phyloP scores from a whole-genome alignment of 2,113 vertebrate genomes.

The Climacteris rufus region DNA sequence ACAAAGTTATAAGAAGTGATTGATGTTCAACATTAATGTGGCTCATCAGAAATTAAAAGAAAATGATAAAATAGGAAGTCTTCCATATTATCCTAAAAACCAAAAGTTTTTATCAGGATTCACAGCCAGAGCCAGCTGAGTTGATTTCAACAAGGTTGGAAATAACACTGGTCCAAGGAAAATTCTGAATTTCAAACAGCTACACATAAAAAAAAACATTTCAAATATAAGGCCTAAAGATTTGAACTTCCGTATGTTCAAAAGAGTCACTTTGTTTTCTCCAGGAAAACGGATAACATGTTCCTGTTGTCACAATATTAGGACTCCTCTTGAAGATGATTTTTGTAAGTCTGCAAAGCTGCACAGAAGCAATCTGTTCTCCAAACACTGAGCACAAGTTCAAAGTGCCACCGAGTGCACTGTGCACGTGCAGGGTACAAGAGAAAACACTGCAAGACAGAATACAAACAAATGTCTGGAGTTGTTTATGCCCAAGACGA shows the following conservation, averaged over 20 bases:
- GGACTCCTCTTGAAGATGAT: background rate
- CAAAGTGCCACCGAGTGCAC: background rate
- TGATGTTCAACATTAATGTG: background rate
- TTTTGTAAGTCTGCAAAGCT: background rate
- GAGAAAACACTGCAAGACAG: background rate
- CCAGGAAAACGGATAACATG: background rate
- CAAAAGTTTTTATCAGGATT: background rate
- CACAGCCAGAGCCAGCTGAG: background rate
- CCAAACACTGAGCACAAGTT: background rate
- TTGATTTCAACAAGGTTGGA: background rate
- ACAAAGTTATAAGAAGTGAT: background rate
- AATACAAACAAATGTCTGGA: background rate
- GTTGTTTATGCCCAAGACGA: background rate
- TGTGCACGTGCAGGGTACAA: rapidly evolving
- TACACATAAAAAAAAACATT: background rate
- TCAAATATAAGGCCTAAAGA: background rate
- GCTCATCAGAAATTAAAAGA: background rate
- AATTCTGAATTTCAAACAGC: background rate
- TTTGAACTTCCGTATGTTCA: background rate
- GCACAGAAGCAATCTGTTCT: slow-evolving; percentile 35
- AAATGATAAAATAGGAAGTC: background rate
- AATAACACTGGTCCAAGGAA: background rate
- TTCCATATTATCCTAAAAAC: background rate
- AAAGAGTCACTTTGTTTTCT: background rate
- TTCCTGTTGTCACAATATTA: background rate